Percentiles rank a stretch among this genome's conserved stretches.
Evolutionary conservation across 2,113 vertebrate genomes (phyloP).

Genomic region (Hucho hucho): DNA sequence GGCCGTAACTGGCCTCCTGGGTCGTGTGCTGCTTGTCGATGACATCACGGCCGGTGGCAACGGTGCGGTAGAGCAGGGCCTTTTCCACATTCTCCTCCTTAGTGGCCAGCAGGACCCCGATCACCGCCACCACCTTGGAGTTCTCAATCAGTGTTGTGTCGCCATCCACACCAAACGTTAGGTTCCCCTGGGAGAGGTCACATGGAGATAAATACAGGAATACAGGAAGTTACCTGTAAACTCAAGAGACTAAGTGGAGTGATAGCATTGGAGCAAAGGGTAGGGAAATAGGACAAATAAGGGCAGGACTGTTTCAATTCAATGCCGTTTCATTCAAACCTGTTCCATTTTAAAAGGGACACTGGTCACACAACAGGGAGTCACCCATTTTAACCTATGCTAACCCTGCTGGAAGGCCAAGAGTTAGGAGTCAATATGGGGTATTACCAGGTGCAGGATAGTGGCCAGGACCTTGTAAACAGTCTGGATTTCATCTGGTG

Average conservation of each 20-base stretch:
- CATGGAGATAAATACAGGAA: background rate
- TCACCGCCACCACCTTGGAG: conserved; percentile 78
- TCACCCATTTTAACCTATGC: background rate
- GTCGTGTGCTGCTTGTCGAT: conserved; percentile 96
- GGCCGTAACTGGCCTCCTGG: conserved; percentile 90
- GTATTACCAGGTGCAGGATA: conserved; percentile 90
- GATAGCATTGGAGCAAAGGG: no score
- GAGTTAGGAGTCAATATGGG: background rate
- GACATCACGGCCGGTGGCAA: conserved; percentile 90
- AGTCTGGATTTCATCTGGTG: conserved; percentile 90
- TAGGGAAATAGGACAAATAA: no score
- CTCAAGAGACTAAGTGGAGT: no score
- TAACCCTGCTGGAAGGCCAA: background rate
- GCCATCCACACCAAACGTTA: conserved; percentile 87
- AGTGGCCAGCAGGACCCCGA: conserved; percentile 84
- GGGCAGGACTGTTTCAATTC: background rate
- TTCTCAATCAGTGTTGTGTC: conserved; percentile 89
- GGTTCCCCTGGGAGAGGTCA: conserved; percentile 80
- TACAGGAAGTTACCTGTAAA: no score
- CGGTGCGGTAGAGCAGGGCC: conserved; percentile 89
- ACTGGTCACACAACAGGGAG: no score
- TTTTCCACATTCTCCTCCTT: conserved; percentile 90
- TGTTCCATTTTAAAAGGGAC: no score
- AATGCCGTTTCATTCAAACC: background rate
- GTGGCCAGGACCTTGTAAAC: conserved; percentile 92